Evolutionary conservation across 2,888 invertebrate genomes (phyloP).

Genomic region (Rhodophaea formosa): DNA sequence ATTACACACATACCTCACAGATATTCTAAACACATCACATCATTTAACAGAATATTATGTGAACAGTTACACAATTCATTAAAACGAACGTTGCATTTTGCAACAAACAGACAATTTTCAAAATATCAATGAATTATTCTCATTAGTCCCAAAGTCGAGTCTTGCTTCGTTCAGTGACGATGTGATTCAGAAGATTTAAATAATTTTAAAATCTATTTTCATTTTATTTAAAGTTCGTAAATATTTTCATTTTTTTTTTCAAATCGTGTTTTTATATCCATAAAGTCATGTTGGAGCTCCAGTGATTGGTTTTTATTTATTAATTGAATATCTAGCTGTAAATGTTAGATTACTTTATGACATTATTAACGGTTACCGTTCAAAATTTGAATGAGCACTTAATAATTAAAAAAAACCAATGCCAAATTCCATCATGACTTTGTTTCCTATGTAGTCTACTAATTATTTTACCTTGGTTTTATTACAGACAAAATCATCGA

Average conservation of each 20-base stretch:
- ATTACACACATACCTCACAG: constrained; percentile 34
- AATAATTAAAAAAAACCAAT: constrained; percentile 41
- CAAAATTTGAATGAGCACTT: constrained; percentile 26
- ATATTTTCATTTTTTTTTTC: constrained; percentile 33
- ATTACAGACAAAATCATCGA: constrained; percentile 98
- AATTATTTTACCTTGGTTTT: constrained; percentile 75
- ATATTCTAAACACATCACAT: constrained; percentile 31
- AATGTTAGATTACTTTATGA: not conserved
- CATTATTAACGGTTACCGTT: not conserved
- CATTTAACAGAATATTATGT: constrained; percentile 22
- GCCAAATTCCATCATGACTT: constrained; percentile 64
- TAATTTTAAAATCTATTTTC: constrained; percentile 31
- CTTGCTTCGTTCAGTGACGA: constrained; percentile 49
- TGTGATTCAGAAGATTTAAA: constrained; percentile 47
- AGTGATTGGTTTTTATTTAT: constrained; percentile 35
- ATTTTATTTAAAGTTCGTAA: constrained; percentile 39
- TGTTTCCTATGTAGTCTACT: constrained; percentile 49
- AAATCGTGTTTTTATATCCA: constrained; percentile 23
- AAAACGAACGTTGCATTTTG: constrained; percentile 31
- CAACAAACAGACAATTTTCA: constrained; percentile 23
- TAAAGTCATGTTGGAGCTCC: constrained; percentile 59
- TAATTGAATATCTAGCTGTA: not conserved
- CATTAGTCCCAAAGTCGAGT: constrained; percentile 35
- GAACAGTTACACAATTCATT: constrained; percentile 16
- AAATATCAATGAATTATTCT: constrained; percentile 29